phyloP scores from a whole-genome alignment of 2,888 invertebrate species.

The Orthosia incerta region DNA sequence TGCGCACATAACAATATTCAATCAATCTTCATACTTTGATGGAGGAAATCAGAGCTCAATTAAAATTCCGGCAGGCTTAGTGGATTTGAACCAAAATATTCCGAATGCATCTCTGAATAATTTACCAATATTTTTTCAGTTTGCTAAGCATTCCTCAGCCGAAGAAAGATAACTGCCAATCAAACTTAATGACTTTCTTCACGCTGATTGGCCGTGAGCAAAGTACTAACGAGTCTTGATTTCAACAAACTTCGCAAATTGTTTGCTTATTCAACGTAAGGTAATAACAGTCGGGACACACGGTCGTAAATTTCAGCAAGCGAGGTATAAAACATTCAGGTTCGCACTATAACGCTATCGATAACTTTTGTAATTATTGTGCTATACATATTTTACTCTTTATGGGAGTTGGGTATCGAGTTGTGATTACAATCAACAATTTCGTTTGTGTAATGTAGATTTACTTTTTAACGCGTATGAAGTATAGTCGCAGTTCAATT shows the following conservation, averaged over 20 bases:
- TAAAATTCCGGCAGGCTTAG: constrained; percentile 31
- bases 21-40: constrained; percentile 35
- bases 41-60: constrained; percentile 29
- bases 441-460: constrained; percentile 45
- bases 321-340: constrained; percentile 57
- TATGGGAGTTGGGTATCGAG: constrained; percentile 56
- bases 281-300: constrained; percentile 66
- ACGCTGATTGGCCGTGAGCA: constrained; percentile 75
- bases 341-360: constrained; percentile 56
- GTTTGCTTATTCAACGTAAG: constrained; percentile 74
- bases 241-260: constrained; percentile 75
- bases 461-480: constrained; percentile 43
- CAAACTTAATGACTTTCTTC: constrained; percentile 75
- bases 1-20: constrained; percentile 32
- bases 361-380: constrained; percentile 65
- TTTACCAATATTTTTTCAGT: constrained; percentile 56
- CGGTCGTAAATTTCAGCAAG: constrained; percentile 60
- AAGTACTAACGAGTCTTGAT: constrained; percentile 76
- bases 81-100: constrained; percentile 34
- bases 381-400: constrained; percentile 63
- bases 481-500: constrained; percentile 14
- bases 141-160: constrained; percentile 48
- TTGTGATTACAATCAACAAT: constrained; percentile 58
- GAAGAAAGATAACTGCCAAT: constrained; percentile 67
- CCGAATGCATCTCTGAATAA: constrained; percentile 46